Percentiles rank a stretch among this genome's conserved stretches.
Evolutionary conservation across 2,113 vertebrate species (phyloP).

Genomic region (Mesembrinibis cayennensis): DNA sequence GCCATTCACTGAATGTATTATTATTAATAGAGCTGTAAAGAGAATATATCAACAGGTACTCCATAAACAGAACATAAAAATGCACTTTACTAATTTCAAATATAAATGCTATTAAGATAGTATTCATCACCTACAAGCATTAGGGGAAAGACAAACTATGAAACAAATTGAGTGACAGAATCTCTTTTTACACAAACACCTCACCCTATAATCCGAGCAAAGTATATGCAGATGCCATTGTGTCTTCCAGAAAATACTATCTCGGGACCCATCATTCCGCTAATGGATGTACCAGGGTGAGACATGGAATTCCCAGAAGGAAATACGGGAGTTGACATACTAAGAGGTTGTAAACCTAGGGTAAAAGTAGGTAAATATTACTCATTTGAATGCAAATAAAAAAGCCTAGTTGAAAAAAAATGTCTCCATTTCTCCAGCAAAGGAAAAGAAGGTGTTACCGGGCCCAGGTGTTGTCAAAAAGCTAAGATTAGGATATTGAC

Average conservation of each 20-base stretch:
- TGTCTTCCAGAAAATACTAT: constrained; percentile 97
- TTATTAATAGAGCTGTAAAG: background rate
- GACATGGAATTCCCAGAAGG: constrained; percentile 60
- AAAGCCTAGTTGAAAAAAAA: background rate
- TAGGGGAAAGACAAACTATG: background rate
- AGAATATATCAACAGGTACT: background rate
- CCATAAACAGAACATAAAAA: background rate
- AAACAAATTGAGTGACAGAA: background rate
- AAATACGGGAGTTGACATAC: constrained; percentile 79
- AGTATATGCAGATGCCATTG: constrained; percentile 94
- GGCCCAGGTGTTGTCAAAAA: constrained; percentile 75
- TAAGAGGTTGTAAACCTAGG: constrained; percentile 76
- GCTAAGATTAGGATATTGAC: constrained; percentile 67
- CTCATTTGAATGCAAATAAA: background rate
- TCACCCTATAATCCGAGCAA: constrained; percentile 93
- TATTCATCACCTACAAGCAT: background rate
- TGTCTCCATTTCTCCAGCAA: background rate
- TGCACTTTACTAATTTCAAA: background rate
- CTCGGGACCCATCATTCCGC: constrained; percentile 85
- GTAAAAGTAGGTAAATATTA: background rate
- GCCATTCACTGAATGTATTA: background rate
- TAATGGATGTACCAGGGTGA: constrained; percentile 66
- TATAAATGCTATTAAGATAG: background rate
- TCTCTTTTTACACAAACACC: background rate
- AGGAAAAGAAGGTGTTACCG: constrained; percentile 66